phyloP scores from a whole-genome alignment of 2,113 vertebrate genomes.

The Gavialis gangeticus region DNA sequence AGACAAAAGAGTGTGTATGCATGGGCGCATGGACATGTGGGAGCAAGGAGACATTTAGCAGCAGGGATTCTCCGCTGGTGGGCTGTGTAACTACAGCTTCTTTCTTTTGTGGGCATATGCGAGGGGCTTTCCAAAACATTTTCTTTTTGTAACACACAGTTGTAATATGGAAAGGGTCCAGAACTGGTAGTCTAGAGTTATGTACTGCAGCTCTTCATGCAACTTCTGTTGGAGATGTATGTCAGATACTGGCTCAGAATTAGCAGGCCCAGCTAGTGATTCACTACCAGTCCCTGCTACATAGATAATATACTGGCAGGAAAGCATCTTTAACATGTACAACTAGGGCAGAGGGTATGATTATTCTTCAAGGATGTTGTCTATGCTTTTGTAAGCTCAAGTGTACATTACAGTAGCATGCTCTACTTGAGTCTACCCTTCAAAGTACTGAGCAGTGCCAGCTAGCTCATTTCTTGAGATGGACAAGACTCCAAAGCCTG shows the following conservation, averaged over 20 bases:
- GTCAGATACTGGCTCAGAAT: background rate
- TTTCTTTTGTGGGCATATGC: background rate
- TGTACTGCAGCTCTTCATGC: background rate
- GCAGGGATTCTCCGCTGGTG: background rate
- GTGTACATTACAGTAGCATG: background rate
- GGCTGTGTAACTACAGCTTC: background rate
- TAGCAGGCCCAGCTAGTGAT: background rate
- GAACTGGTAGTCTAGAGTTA: background rate
- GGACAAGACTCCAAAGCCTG: background rate
- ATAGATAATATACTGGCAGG: background rate
- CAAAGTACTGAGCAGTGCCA: background rate
- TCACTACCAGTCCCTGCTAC: background rate
- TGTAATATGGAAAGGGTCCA: fast-evolving
- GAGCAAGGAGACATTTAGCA: background rate
- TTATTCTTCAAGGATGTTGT: background rate
- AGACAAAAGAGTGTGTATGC: background rate
- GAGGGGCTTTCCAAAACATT: background rate
- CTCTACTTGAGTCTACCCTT: too few relatives aligned
- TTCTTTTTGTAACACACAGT: background rate
- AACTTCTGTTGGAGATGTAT: background rate
- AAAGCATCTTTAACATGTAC: background rate
- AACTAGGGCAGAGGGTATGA: background rate
- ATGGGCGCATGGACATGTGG: too few relatives aligned
- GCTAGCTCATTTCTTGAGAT: background rate
- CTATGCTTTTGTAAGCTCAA: background rate